Conservation (phyloP, 2,113 vertebrate species). For the Apodemus sylvaticus region DNA sequence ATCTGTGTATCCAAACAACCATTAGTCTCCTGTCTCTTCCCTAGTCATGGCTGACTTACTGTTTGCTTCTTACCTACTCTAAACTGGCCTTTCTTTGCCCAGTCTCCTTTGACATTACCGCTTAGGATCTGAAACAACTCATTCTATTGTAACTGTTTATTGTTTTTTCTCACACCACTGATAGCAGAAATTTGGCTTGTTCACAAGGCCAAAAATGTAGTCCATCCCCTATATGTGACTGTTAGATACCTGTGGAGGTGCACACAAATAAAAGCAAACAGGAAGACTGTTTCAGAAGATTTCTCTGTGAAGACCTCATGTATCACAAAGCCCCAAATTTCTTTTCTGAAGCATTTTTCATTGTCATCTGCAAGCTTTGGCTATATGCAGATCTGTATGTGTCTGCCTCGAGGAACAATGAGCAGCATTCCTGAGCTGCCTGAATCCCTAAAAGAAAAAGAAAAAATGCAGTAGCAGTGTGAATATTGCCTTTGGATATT, state of each 20-base stretch:
- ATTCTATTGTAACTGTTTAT: neutral
- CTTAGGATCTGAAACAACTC: neutral
- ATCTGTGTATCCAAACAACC: neutral
- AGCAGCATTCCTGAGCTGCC: slow-evolving; percentile 31
- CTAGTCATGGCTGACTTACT: neutral
- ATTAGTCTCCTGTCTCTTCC: neutral
- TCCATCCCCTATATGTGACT: neutral
- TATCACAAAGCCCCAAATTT: neutral
- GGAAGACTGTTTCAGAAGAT: neutral
- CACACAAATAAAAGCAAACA: neutral
- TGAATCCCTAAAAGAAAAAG: neutral
- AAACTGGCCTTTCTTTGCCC: neutral
- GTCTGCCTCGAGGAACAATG: neutral
- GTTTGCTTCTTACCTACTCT: neutral
- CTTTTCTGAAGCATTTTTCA: neutral
- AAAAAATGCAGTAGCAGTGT: neutral
- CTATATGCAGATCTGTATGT: neutral
- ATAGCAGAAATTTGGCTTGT: neutral
- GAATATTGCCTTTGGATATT: slow-evolving; percentile 11
- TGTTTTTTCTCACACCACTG: neutral
- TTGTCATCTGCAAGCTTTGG: neutral
- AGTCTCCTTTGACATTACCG: neutral
- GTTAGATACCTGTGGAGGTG: neutral
- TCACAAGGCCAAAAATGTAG: neutral
- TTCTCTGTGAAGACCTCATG: neutral